Base-by-base conservation (phyloP, 2,888 invertebrate species). In the Tenthredo livida region DNA sequence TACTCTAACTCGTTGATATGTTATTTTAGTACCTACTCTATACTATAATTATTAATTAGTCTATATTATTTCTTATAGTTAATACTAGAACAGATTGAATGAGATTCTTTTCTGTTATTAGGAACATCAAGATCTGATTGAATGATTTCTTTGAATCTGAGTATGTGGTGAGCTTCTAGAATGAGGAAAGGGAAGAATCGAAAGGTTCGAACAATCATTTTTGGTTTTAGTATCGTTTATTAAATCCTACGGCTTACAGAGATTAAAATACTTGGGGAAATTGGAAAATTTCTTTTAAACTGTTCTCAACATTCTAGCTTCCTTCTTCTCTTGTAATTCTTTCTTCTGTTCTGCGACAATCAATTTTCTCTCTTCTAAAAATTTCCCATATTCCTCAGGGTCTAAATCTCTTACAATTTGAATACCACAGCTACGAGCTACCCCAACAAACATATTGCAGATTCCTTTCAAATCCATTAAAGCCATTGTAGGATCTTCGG, bases 291-390 rank as follows among this genome's bases (percentile, higher is more conserved):
- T 65, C 77, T 73, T 88, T 91, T 94, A 95, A 86, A 94, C 96
- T 85, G 97, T 97, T 94, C 99, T 95, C 89, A 98, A 95, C 96
- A 99, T 96, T 94, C 98, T 98, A 0, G 98, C 97, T 94, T 98
- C 97, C 92, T 97, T 96, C 91, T 96, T 96, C 92, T 97, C 98
- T 94, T 97, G 96, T 84, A 98, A 92, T 89, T 96, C 95, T 90
- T 96, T 96, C 90, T 96, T 95, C 92, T 98, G 97, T 89, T 97
- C 94, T 90, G 96, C 97, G 1, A 98, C 94, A 87, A 96, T 93
- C 54, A 91, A 88, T 91, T 95, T 96, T 85, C 98, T 95, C 90
- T 98, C 96, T 89, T 96, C 95, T 72, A 98, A 94, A 93, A 99
- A 99, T 90, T 96, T 93, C 0, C 94, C 96, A 94, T 98, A 98